Evolutionary conservation across 1,140 invertebrate species (phyloP).

Genomic region (Pseudoatta argentina): DNA sequence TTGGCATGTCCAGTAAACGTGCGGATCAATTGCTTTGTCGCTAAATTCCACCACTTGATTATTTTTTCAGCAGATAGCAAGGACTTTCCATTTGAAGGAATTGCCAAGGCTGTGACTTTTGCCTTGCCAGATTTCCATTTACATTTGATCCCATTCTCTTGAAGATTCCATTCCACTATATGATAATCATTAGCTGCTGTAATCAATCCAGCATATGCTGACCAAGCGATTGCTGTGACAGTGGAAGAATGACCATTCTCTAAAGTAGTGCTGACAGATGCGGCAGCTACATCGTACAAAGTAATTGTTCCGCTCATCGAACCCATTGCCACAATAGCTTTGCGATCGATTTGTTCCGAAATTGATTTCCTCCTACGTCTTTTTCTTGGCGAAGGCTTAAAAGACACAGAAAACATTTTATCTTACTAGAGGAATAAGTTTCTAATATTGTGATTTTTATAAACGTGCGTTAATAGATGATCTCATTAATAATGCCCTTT

Average conservation of each 20-base stretch:
- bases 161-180: conserved; percentile 86
- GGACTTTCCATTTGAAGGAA: conserved; percentile 88
- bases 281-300: conserved; percentile 85
- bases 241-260: conserved; percentile 86
- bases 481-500: neutral
- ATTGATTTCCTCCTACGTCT: conserved; percentile 85
- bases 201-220: conserved; percentile 84
- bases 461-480: neutral
- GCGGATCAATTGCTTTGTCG: conserved; percentile 87
- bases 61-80: conserved; percentile 89
- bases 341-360: conserved; percentile 79
- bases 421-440: neutral
- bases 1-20: conserved; percentile 90
- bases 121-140: conserved; percentile 90
- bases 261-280: conserved; percentile 83
- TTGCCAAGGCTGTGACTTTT: conserved; percentile 89
- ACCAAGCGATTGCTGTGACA: conserved; percentile 87
- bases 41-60: conserved; percentile 90
- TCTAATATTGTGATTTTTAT: neutral
- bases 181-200: conserved; percentile 86
- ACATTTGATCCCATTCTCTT: conserved; percentile 84
- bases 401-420: conserved; percentile 19
- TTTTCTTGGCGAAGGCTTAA: conserved; percentile 80
- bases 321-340: conserved; percentile 86
- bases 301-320: conserved; percentile 85